phyloP scores from a whole-genome alignment of 2,888 invertebrate genomes.

The Hydraecia micacea region DNA sequence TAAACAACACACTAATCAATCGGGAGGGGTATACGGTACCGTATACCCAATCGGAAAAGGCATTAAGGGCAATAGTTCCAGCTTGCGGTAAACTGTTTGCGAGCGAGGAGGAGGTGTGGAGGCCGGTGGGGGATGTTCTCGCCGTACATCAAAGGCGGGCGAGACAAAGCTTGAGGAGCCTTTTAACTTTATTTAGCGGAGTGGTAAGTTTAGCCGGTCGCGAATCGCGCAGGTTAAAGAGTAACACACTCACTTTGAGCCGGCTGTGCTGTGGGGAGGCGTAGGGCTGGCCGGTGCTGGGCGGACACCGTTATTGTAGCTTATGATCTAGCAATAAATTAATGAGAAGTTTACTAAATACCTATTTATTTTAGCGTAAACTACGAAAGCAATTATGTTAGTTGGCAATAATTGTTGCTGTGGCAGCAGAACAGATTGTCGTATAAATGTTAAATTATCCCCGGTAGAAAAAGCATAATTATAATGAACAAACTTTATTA shows the following conservation, averaged over 20 bases:
- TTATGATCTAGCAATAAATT: not conserved
- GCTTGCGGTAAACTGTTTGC: conserved; percentile 89
- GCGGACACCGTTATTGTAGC: not conserved
- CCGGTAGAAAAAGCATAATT: not conserved
- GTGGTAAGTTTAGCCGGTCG: conserved; percentile 91
- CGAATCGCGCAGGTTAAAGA: conserved; percentile 90
- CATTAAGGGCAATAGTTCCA: conserved; percentile 89
- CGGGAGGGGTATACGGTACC: conserved; percentile 70
- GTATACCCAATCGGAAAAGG: conserved; percentile 86
- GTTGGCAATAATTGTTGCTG: not conserved
- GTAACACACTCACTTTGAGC: conserved; percentile 90
- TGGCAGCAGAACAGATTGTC: not conserved
- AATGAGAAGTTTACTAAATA: not conserved
- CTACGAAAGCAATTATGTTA: not conserved
- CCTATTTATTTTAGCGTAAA: too few species aligned
- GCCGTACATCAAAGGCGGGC: conserved; percentile 88
- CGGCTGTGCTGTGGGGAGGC: conserved; percentile 65
- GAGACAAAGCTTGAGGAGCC: conserved; percentile 90
- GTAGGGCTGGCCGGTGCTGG: conserved; percentile 75
- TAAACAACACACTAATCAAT: conserved; percentile 86
- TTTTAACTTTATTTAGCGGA: conserved; percentile 91
- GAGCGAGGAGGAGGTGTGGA: conserved; percentile 70
- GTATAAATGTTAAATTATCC: not conserved
- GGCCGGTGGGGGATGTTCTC: conserved; percentile 73
- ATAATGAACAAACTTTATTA: not conserved